Evolutionary conservation across 2,888 invertebrate genomes (phyloP).

Genomic region (Neoaliturus tenellus): DNA sequence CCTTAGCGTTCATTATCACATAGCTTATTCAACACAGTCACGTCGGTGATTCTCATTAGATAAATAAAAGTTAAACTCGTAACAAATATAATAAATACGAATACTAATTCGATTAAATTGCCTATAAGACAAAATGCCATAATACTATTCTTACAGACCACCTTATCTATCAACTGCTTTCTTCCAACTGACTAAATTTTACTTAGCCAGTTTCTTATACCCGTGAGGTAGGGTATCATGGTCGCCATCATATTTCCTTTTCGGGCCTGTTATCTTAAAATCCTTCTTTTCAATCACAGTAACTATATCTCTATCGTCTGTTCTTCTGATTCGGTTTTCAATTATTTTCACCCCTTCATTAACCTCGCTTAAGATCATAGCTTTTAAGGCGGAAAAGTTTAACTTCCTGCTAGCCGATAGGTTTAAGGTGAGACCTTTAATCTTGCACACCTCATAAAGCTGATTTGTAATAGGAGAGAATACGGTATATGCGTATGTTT

Average conservation of each 20-base stretch:
- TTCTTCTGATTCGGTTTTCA: slow-evolving; percentile 28
- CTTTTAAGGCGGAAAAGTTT: slow-evolving; percentile 30
- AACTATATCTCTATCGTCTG: slow-evolving; percentile 42
- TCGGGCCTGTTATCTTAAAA: slow-evolving; percentile 42
- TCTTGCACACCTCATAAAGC: background rate
- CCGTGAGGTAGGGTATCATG: slow-evolving; percentile 43
- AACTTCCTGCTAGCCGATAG: background rate
- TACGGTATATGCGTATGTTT: slow-evolving; percentile 54
- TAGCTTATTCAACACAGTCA: background rate
- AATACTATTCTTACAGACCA: too few relatives aligned
- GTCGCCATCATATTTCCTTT: slow-evolving; percentile 18
- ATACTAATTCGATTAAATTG: too few relatives aligned
- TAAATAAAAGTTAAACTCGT: too few relatives aligned
- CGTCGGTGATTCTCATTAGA: too few relatives aligned
- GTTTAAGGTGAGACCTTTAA: slow-evolving; percentile 48
- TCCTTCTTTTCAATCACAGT: slow-evolving; percentile 44
- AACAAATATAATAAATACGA: too few relatives aligned
- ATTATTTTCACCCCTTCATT: background rate
- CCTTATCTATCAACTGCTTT: too few relatives aligned
- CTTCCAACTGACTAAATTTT: too few relatives aligned
- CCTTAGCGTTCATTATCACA: background rate
- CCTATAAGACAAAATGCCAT: too few relatives aligned
- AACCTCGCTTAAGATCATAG: background rate
- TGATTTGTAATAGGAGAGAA: background rate
- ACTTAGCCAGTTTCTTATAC: background rate